These are phyloP conservation scores for Tiliacea aurago DNA, from an alignment of 2,888 invertebrate species.

Conservation along the genomic window DNA sequence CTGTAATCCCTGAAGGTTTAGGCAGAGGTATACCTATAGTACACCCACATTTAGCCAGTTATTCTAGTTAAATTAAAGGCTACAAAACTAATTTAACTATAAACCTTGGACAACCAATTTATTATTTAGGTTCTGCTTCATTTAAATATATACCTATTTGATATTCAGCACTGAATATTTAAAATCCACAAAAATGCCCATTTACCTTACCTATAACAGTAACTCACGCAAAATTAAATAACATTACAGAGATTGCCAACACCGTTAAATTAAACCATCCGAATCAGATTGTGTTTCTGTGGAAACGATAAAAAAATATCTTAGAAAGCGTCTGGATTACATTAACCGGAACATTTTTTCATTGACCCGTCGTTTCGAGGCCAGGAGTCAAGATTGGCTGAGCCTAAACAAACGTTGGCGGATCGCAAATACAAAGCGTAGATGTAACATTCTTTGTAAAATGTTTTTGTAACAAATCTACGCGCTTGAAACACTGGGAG, in stretches of 20 bases:
- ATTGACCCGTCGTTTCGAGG: constrained; percentile 63
- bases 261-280: constrained; percentile 29
- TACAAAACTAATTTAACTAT: neutral
- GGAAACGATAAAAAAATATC: constrained; percentile 55
- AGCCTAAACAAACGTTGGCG: constrained; percentile 71
- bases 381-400: constrained; percentile 64
- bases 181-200: neutral
- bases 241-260: constrained; percentile 31
- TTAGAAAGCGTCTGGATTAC: constrained; percentile 51
- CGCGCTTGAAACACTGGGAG: constrained; percentile 39
- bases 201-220: neutral
- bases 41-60: too few species aligned
- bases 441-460: constrained; percentile 63
- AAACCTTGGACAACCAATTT: neutral
- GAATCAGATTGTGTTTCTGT: constrained; percentile 37
- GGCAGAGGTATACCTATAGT: too few species aligned
- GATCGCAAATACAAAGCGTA: constrained; percentile 63
- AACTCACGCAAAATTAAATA: constrained; percentile 30
- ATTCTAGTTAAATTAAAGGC: neutral
- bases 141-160: neutral
- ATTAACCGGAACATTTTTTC: constrained; percentile 63
- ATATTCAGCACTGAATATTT: neutral
- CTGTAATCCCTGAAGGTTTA: too few species aligned
- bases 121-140: neutral
- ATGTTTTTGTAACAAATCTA: constrained; percentile 63